Evolutionary conservation across 1,140 invertebrate species (phyloP), one percentile per base, ranked within the genome.

Genomic region (Nixonia krombeini): DNA sequence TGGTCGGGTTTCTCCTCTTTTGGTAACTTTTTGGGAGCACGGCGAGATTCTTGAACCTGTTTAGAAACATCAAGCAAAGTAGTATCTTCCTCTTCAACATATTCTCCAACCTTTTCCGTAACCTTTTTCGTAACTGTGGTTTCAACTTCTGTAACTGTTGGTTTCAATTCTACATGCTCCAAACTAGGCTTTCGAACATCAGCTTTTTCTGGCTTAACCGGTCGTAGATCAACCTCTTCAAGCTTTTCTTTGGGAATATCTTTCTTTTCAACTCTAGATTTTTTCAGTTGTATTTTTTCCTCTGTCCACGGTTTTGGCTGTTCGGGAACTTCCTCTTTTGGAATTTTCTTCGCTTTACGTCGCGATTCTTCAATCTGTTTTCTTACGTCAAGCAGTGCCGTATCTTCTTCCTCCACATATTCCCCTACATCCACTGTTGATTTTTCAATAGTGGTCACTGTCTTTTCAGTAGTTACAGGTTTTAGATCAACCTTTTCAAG

Each of bases 211-310:
- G 78, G 78, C 63, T 82, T 84, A 1, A 85, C 80, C 7, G 87
- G 86, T 59, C 88, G 88, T 8, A 90, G 66, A 62, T 84, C 38
- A 1, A 72, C 47, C 26, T 75, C 68, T 31, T 77, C 75, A 0
- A 78, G 0, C 7, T 16, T 59, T 70, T 76, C 71, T 25, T 73
- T 74, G 0, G 41, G 47, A 16, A 73, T 40, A 35, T 75, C 66
- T 52, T 72, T 79, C 21, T 72, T 74, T 16, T 78, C 69, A 2
- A 66, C 65, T 31, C 47, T 67, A 0, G 72, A 31, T 50, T 63
- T 77, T 45, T 82, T 83, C 4, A 83, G 37, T 5, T 55, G 73
- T 4, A 83, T 47, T 37, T 63, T 73, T 62, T 85, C 79, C 56
- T 84, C 51, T 0, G 74, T 82, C 81, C 80, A 81, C 4, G 83